Conservation (phyloP, 1,140 invertebrate species). For the Leptinotarsa texana region DNA sequence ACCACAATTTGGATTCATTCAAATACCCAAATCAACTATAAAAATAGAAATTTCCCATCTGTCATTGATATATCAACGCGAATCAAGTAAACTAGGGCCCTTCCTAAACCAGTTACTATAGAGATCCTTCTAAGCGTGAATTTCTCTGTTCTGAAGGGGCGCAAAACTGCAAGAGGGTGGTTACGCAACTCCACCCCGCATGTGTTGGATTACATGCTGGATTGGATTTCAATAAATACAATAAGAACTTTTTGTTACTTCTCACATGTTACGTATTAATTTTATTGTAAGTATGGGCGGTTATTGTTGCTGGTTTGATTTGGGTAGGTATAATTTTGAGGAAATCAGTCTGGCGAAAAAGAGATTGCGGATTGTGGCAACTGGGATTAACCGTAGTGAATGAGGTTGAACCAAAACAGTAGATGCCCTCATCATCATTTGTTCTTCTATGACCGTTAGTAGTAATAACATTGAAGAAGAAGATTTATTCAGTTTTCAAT, state of each 20-base stretch:
- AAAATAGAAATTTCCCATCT: conserved; percentile 50
- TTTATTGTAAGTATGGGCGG: conserved; percentile 19
- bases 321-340: conserved; percentile 12
- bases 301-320: conserved; percentile 13
- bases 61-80: conserved; percentile 52
- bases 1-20: conserved; percentile 35
- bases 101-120: conserved; percentile 53
- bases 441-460: too few relatives aligned
- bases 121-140: conserved; percentile 51
- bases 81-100: conserved; percentile 52
- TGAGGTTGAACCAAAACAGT: neutral
- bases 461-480: too few relatives aligned
- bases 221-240: conserved; percentile 44
- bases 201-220: conserved; percentile 50
- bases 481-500: too few relatives aligned
- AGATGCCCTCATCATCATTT: too few relatives aligned
- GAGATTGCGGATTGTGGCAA: neutral
- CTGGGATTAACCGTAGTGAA: neutral
- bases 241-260: conserved; percentile 31
- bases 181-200: conserved; percentile 49
- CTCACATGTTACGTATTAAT: conserved; percentile 26
- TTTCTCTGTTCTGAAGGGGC: conserved; percentile 40
- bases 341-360: conserved; percentile 7
- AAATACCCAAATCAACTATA: conserved; percentile 15
- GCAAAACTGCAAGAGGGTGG: conserved; percentile 42